These are phyloP conservation scores for Spinus olivaceus DNA, from an alignment of 2,797 vertebrate species.

Conservation along the genomic window DNA sequence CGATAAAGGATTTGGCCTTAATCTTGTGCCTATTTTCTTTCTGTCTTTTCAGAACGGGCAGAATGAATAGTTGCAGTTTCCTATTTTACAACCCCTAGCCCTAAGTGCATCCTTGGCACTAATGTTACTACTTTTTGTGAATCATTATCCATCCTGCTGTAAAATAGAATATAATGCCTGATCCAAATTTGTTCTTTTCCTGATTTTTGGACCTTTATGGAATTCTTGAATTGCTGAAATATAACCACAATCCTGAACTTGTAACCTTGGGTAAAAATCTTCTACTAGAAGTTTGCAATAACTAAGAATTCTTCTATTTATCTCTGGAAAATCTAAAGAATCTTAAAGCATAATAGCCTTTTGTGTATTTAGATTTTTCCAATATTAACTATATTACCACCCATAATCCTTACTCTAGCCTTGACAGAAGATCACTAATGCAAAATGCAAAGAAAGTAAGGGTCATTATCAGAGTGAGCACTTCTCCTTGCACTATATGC, in stretches of 20 bases:
- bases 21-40: not conserved
- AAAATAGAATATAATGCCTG: not conserved
- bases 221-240: not conserved
- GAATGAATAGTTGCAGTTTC: not conserved
- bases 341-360: not conserved
- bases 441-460: not conserved
- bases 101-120: not conserved
- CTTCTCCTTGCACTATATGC: not conserved
- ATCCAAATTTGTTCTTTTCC: not conserved
- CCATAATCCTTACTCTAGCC: not conserved
- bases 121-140: not conserved
- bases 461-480: not conserved
- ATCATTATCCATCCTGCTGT: not conserved
- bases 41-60: not conserved
- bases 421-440: not conserved
- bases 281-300: not conserved
- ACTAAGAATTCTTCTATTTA: not conserved
- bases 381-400: not conserved
- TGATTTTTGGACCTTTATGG: not conserved
- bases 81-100: not conserved
- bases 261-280: not conserved
- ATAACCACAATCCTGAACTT: not conserved
- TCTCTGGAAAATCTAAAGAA: not conserved
- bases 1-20: not conserved
- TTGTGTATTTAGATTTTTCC: not conserved